Conservation (phyloP, 2,888 invertebrate genomes). For the Drepana falcataria region DNA sequence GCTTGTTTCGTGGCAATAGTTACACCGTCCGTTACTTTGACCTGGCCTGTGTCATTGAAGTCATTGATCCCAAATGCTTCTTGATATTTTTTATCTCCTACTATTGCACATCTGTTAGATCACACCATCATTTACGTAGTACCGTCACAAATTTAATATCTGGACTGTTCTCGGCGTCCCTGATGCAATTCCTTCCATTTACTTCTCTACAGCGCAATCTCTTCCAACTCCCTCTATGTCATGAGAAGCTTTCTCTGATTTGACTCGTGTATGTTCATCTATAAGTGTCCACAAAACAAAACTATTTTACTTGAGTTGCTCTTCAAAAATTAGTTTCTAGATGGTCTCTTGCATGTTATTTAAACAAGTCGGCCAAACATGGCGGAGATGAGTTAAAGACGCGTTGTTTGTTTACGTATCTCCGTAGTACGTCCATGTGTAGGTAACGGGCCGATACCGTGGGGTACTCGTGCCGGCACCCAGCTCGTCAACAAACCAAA, state of each 20-base stretch:
- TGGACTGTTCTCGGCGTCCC: no score
- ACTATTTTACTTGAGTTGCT: constrained; percentile 8
- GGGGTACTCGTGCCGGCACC: constrained; percentile 30
- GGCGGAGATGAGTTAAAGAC: constrained; percentile 27
- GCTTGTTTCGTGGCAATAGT: constrained; percentile 26
- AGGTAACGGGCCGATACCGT: constrained; percentile 58
- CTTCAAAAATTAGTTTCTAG: constrained; percentile 15
- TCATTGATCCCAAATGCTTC: not conserved
- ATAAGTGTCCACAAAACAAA: not conserved
- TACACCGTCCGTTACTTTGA: constrained; percentile 17
- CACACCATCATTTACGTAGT: no score
- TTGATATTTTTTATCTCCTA: not conserved
- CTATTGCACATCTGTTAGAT: not conserved
- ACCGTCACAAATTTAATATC: no score
- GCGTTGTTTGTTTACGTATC: constrained; percentile 71
- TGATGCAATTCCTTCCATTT: no score
- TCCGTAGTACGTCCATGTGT: constrained; percentile 65
- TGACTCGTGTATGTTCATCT: no score
- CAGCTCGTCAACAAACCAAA: constrained; percentile 16
- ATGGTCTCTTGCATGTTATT: constrained; percentile 19
- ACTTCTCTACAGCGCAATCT: no score
- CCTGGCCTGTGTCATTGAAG: constrained; percentile 8
- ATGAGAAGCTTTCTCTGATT: no score
- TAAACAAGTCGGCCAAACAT: constrained; percentile 9
- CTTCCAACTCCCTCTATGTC: no score